Conservation (phyloP, 2,888 invertebrate genomes). For the Campoplex nolae region DNA sequence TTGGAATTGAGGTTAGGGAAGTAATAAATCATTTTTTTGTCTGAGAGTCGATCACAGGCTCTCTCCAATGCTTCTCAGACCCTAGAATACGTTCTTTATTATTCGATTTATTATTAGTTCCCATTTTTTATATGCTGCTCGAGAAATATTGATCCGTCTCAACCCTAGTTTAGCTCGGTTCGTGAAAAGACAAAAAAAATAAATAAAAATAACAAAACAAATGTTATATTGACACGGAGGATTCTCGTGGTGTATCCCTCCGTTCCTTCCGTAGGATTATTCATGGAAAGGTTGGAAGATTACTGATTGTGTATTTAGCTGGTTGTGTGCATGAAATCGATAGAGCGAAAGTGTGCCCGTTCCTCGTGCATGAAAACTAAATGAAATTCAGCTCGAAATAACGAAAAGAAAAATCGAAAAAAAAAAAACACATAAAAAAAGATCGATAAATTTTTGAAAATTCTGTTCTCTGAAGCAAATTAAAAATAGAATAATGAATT, state of each 20-base stretch:
- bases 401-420: background rate
- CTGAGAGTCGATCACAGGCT: background rate
- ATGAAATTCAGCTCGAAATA: background rate
- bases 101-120: background rate
- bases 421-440: background rate
- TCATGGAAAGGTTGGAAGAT: slow-evolving; percentile 10
- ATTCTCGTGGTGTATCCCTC: slow-evolving; percentile 1
- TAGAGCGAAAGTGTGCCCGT: slow-evolving; percentile 17
- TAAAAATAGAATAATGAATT: background rate
- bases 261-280: background rate
- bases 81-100: background rate
- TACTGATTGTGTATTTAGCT: slow-evolving; percentile 12
- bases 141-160: slow-evolving; percentile 24
- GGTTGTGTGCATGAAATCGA: slow-evolving; percentile 20
- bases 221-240: slow-evolving; percentile 3
- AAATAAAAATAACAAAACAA: background rate
- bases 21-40: slow-evolving; percentile 37
- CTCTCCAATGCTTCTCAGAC: background rate
- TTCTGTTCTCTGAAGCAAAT: background rate
- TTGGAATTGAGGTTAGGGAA: slow-evolving; percentile 64
- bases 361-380: background rate
- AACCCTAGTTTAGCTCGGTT: background rate
- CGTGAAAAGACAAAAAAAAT: slow-evolving; percentile 2
- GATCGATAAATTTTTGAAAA: background rate
- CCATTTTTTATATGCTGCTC: background rate